phyloP scores from a whole-genome alignment of 2,797 vertebrate genomes.

The Intellagama lesueurii region DNA sequence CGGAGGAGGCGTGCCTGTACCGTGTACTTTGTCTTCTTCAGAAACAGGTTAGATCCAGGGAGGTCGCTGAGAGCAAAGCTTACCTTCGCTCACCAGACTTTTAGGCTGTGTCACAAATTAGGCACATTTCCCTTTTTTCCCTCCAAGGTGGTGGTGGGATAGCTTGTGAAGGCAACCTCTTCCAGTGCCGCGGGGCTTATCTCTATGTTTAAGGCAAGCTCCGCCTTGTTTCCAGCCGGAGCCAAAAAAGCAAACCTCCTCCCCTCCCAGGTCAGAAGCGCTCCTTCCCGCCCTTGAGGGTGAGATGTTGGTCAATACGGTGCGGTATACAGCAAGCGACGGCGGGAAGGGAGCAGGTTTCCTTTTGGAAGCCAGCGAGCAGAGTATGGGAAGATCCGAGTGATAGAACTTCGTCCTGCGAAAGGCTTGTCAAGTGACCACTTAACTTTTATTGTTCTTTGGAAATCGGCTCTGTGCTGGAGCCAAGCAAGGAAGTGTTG shows the following conservation, averaged over 20 bases:
- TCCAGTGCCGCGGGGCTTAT: neutral
- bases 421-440: neutral
- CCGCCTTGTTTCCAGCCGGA: neutral
- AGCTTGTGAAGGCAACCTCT: neutral
- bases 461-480: neutral
- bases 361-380: neutral
- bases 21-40: too few relatives aligned
- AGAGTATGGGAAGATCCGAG: neutral
- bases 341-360: neutral
- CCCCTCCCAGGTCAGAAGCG: too few relatives aligned
- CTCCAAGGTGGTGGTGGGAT: neutral
- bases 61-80: too few relatives aligned
- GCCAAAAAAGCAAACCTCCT: neutral
- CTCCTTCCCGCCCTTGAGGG: too few relatives aligned
- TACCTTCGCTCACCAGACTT: too few relatives aligned
- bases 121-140: neutral
- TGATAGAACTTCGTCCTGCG: too few relatives aligned
- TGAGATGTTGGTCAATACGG: neutral
- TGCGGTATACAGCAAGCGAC: too few relatives aligned
- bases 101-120: too few relatives aligned
- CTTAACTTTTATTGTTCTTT: neutral
- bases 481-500: neutral
- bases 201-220: neutral
- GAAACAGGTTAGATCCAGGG: too few relatives aligned
- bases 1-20: too few relatives aligned